These are phyloP conservation scores for Heliocidaris erythrogramma DNA, from an alignment of 35 echinoderm and acorn worm genomes.

Conservation along the genomic window DNA sequence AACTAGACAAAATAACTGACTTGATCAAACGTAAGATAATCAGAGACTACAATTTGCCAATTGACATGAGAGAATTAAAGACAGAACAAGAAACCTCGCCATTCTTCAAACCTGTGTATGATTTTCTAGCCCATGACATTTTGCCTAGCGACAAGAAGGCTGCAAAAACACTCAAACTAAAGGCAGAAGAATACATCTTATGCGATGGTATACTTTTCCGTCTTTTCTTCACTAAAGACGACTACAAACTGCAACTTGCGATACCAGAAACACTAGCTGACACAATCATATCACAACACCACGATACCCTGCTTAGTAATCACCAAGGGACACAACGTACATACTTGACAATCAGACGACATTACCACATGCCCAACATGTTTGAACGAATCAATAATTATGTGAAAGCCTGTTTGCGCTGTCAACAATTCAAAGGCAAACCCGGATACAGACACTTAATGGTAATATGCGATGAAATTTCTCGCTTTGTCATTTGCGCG, in stretches of 20 bases:
- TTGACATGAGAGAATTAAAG: too few species aligned
- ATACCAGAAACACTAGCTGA: constrained; percentile 51
- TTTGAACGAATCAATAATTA: constrained; percentile 43
- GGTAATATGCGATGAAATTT: constrained; percentile 47
- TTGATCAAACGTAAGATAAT: too few species aligned
- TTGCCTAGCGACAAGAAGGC: constrained; percentile 45
- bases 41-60: too few species aligned
- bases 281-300: constrained; percentile 54
- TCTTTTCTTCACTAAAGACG: background rate
- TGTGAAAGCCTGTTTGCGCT: constrained; percentile 47
- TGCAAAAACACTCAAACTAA: constrained; percentile 13
- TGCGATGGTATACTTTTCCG: constrained; percentile 43
- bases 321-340: constrained; percentile 59
- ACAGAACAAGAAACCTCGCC: too few species aligned
- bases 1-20: too few species aligned
- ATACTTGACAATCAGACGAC: constrained; percentile 50
- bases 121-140: too few species aligned
- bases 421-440: constrained; percentile 53
- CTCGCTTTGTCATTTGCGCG: constrained; percentile 53
- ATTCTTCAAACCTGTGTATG: too few species aligned
- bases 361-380: constrained; percentile 49
- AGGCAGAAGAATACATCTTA: constrained; percentile 55
- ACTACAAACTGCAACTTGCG: constrained; percentile 49
- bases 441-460: constrained; percentile 45
- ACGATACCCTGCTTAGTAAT: constrained; percentile 56